phyloP scores from a whole-genome alignment of 2,113 vertebrate genomes.

The Myanophis thanlyinensis region DNA sequence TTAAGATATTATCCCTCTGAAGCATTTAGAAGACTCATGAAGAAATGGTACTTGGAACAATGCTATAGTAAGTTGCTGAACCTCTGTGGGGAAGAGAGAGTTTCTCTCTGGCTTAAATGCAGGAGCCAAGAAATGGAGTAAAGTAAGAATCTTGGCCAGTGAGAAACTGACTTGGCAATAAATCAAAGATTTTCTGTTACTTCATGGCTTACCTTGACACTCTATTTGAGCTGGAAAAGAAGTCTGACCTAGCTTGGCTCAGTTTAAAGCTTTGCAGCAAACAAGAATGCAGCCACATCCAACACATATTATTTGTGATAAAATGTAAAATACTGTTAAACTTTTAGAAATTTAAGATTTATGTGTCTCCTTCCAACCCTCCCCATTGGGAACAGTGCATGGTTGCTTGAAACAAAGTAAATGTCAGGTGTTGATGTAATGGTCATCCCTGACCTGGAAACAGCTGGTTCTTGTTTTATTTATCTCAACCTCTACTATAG shows the following conservation, averaged over 20 bases:
- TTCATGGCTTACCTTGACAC: neutral
- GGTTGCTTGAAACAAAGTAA: neutral
- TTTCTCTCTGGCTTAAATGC: neutral
- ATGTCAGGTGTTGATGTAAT: neutral
- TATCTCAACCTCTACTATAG: neutral
- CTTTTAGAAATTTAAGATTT: neutral
- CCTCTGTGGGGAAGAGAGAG: neutral
- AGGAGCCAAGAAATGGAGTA: neutral
- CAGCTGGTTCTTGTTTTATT: neutral
- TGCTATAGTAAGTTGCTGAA: neutral
- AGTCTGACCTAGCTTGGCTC: neutral
- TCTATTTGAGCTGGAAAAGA: neutral
- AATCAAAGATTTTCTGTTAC: neutral
- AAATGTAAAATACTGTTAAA: neutral
- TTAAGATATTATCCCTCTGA: neutral
- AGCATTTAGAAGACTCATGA: neutral
- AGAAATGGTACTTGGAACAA: neutral
- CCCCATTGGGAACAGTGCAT: neutral
- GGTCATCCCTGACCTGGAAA: neutral
- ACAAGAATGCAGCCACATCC: neutral
- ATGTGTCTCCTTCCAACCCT: neutral
- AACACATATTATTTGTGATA: neutral
- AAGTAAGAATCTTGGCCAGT: neutral
- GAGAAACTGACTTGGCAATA: neutral
- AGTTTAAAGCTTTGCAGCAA: neutral